Conservation (phyloP, 2,113 vertebrate species). For the Tenrec ecaudatus region DNA sequence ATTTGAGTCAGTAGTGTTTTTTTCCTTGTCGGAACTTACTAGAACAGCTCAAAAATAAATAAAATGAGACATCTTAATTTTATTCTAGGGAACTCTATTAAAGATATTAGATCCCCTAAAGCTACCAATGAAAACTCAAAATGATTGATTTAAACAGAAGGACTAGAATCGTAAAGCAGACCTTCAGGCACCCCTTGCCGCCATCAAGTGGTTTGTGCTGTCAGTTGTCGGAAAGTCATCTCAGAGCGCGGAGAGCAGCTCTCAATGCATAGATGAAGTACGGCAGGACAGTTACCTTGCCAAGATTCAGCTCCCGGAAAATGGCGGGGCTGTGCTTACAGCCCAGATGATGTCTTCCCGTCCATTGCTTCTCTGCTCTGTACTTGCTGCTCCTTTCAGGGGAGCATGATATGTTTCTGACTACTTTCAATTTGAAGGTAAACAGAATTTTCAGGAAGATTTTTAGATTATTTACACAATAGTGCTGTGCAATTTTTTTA, state of each 20-base stretch:
- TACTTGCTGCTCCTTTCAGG: background rate
- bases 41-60: constrained; percentile 4
- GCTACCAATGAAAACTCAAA: constrained; percentile 43
- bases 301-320: background rate
- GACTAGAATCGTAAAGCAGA: constrained; percentile 1
- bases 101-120: background rate
- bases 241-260: background rate
- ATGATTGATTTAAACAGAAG: background rate
- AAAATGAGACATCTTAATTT: constrained; percentile 47
- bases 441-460: constrained; percentile 5
- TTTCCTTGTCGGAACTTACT: constrained; percentile 9
- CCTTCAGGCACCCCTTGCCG: background rate
- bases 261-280: background rate
- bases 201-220: background rate
- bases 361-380: background rate
- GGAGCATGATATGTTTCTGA: background rate
- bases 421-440: constrained; percentile 11
- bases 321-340: background rate
- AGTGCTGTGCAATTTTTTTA: background rate
- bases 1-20: constrained; percentile 33
- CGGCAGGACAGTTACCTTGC: background rate
- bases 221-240: background rate
- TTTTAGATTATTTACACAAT: background rate
- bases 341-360: background rate
- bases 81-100: background rate